Percentiles rank a stretch among this genome's conserved stretches.
These are phyloP conservation scores for Tuta absoluta DNA, from an alignment of 2,888 invertebrate species.

Conservation along the genomic window DNA sequence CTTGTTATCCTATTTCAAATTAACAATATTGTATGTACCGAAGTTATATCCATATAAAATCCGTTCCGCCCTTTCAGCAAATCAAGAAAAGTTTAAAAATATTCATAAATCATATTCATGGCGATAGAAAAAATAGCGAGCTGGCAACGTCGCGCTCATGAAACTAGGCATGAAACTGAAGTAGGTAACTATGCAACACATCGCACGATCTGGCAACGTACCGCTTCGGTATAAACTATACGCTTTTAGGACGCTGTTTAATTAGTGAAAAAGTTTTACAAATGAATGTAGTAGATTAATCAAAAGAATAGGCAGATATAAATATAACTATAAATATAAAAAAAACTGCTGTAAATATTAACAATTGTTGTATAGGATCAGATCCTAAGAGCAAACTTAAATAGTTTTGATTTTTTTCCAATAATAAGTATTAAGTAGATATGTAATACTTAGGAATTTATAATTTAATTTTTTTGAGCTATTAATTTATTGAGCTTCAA, in stretches of 20 bases:
- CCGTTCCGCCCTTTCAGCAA: slow-evolving; percentile 3
- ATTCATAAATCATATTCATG: slow-evolving; percentile 13
- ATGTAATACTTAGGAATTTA: neutral
- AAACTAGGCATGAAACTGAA: neutral
- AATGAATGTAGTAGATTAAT: too few relatives aligned
- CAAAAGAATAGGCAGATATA: too few relatives aligned
- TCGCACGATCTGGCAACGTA: slow-evolving; percentile 22
- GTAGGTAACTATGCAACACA: too few relatives aligned
- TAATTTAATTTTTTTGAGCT: neutral
- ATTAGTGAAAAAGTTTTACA: too few relatives aligned
- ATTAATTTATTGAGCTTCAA: neutral
- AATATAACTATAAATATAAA: too few relatives aligned
- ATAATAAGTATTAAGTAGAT: neutral
- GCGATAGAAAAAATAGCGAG: neutral
- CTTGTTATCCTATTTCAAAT: too few relatives aligned
- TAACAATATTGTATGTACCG: too few relatives aligned
- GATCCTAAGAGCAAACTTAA: neutral
- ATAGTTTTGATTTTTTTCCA: neutral
- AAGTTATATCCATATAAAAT: neutral
- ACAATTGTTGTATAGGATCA: neutral
- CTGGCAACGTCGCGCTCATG: slow-evolving; percentile 19
- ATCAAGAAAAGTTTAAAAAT: neutral
- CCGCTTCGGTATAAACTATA: neutral
- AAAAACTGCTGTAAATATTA: too few relatives aligned
- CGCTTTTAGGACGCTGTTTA: neutral